Percentiles rank a stretch among this genome's conserved stretches.
These are phyloP conservation scores for Capitella teleta DNA, from an alignment of 1,140 invertebrate genomes.

Conservation along the genomic window DNA sequence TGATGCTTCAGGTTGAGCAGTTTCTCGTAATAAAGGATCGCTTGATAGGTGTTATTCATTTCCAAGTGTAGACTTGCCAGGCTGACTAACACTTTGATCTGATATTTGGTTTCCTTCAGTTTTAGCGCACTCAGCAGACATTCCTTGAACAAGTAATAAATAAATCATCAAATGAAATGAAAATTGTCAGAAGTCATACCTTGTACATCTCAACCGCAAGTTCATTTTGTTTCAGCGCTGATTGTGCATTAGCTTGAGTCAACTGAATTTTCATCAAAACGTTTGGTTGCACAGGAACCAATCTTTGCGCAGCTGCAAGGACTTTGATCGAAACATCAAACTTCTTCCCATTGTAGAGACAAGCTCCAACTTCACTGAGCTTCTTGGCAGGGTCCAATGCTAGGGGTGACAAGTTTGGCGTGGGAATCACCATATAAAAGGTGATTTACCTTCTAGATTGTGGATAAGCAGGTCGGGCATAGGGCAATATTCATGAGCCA, in stretches of 20 bases:
- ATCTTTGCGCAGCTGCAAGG: slow-evolving; percentile 26
- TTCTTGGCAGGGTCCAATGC: slow-evolving; percentile 36
- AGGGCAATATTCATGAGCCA: not conserved
- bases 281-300: slow-evolving; percentile 36
- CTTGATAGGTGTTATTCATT: slow-evolving; percentile 26
- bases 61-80: slow-evolving; percentile 31
- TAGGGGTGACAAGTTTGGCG: slow-evolving; percentile 7
- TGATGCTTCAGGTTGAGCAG: slow-evolving; percentile 20
- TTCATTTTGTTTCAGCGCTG: slow-evolving; percentile 21
- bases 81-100: slow-evolving; percentile 34
- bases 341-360: slow-evolving; percentile 23
- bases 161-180: not conserved
- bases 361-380: slow-evolving; percentile 32
- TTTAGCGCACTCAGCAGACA: slow-evolving; percentile 26
- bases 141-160: slow-evolving; percentile 16
- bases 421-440: not conserved
- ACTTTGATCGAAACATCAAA: slow-evolving; percentile 29
- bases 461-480: slow-evolving; percentile 18
- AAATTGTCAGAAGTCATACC: not conserved
- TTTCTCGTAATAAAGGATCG: slow-evolving; percentile 34
- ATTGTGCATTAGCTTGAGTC: slow-evolving; percentile 32
- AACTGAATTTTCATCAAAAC: slow-evolving; percentile 32
- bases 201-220: slow-evolving; percentile 26
- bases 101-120: slow-evolving; percentile 31
- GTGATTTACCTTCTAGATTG: slow-evolving; percentile 20